phyloP scores from a whole-genome alignment of 2,888 invertebrate genomes.

The Matsumyia berberina region DNA sequence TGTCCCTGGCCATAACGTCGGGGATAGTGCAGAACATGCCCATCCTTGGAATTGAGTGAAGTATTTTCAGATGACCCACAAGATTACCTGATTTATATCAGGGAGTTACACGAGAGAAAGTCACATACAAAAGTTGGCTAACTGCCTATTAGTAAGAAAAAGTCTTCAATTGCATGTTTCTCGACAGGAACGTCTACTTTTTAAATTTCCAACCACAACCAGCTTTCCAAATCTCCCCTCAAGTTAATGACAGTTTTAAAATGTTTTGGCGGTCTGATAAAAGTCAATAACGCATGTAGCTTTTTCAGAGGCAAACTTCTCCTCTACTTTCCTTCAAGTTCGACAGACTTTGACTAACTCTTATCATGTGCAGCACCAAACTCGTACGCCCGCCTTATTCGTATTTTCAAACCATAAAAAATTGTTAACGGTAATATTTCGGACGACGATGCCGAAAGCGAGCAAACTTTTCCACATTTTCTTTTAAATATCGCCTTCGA shows the following conservation, averaged over 20 bases:
- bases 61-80: no score
- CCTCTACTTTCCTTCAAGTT: neutral
- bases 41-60: no score
- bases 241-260: neutral
- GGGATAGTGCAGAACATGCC: no score
- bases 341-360: neutral
- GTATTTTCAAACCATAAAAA: conserved; percentile 42
- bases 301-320: neutral
- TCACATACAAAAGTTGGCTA: no score
- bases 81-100: no score
- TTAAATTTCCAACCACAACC: no score
- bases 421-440: neutral
- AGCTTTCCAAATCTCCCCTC: neutral
- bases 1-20: no score
- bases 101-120: no score
- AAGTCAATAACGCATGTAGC: no score
- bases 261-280: neutral
- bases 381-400: neutral
- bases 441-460: conserved; percentile 6
- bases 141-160: no score
- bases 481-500: neutral
- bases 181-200: no score
- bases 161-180: no score
- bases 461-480: neutral
- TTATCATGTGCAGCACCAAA: neutral